These are phyloP conservation scores for Pipra filicauda DNA, from an alignment of 2,113 vertebrate species.

Conservation along the genomic window DNA sequence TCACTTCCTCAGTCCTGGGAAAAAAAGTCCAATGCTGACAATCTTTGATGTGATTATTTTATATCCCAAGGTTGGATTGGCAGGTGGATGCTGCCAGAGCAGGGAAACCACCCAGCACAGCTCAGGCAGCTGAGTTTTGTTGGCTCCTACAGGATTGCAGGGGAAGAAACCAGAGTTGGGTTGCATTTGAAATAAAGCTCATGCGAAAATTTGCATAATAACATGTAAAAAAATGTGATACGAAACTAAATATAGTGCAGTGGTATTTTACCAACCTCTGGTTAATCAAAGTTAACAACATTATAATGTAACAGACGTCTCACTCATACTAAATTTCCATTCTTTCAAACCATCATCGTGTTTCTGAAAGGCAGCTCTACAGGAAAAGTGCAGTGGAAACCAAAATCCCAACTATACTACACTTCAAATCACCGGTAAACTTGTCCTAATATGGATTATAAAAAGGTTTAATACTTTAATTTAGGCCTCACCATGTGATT, in stretches of 20 bases:
- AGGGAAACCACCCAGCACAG: background rate
- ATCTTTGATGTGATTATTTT: background rate
- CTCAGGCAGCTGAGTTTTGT: background rate
- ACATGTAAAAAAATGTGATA: constrained; percentile 13
- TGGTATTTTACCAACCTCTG: constrained; percentile 5
- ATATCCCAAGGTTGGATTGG: background rate
- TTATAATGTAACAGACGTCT: background rate
- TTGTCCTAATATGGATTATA: background rate
- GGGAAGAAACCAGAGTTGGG: background rate
- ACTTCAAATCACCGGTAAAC: background rate
- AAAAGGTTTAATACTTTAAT: background rate
- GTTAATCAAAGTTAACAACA: constrained; percentile 38
- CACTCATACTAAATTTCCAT: background rate
- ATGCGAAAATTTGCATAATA: constrained; percentile 35
- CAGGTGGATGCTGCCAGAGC: background rate
- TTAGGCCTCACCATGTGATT: rapidly evolving
- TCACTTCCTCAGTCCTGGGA: background rate
- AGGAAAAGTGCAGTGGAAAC: background rate
- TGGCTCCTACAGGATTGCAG: background rate
- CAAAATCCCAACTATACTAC: background rate
- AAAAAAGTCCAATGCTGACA: background rate
- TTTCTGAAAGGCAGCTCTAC: background rate
- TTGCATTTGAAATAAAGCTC: constrained; percentile 16
- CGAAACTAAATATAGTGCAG: constrained; percentile 44
- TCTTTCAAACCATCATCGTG: background rate